A percentile compares a stretch with the other conserved stretches of the same genome.
phyloP scores from a whole-genome alignment of 2,888 invertebrate species.

The Gibbula magus region DNA sequence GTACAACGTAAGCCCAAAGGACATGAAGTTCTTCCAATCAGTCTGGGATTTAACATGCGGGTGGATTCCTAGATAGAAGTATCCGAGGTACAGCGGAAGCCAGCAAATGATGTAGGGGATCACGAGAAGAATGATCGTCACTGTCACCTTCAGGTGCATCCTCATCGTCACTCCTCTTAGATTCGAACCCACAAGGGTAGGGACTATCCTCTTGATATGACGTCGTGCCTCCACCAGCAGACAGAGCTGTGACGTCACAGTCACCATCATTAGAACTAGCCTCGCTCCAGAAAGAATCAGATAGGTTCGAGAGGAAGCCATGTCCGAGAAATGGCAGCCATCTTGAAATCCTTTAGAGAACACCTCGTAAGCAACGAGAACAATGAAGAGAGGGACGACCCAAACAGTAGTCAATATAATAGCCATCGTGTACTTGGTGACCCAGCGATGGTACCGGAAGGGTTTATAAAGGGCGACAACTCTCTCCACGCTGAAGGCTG shows the following conservation, averaged over 20 bases:
- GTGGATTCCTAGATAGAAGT: constrained; percentile 25
- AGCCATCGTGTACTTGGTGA: neutral
- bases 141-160: constrained; percentile 31
- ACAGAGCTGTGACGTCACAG: constrained; percentile 25
- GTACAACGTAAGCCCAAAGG: constrained; percentile 23
- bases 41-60: neutral
- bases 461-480: constrained; percentile 27
- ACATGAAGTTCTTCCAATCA: constrained; percentile 16
- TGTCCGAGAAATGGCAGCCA: constrained; percentile 20
- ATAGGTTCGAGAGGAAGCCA: constrained; percentile 11
- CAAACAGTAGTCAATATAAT: neutral
- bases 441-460: constrained; percentile 11
- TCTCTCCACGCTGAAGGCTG: constrained; percentile 25
- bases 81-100: constrained; percentile 17
- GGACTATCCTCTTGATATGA: constrained; percentile 31
- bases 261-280: constrained; percentile 4
- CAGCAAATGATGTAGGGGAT: constrained; percentile 29
- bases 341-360: neutral
- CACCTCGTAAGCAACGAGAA: constrained; percentile 6
- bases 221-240: constrained; percentile 6
- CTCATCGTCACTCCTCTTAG: neutral
- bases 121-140: constrained; percentile 26
- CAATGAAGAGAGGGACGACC: neutral
- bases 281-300: constrained; percentile 6
- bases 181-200: neutral